Base-by-base conservation (phyloP, 2,888 invertebrate genomes). In the Glaucopsyche alexis region DNA sequence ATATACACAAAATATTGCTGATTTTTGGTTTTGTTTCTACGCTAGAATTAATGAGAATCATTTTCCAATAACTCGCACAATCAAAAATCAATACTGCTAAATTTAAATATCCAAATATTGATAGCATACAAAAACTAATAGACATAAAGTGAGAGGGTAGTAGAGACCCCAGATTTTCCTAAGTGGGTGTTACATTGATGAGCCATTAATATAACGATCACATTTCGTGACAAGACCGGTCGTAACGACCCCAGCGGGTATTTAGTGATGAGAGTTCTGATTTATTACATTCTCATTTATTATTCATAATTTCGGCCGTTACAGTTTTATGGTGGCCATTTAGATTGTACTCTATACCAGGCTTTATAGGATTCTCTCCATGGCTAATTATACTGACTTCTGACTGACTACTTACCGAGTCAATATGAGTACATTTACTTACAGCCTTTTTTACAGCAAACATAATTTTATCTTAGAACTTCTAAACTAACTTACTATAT, bases 151-250 rank as follows among this genome's bases (percentile, higher is more conserved):
- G 55, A 50, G n/a, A n/a, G 55, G 55, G 55, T 55, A 55, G 9
- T 19, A 55, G 19, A 29, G 55, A 55, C 55, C 55, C 19, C 19
- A 47, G 47, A 47, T 47, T 47, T 47, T 19, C 19, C 5, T 19
- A 52, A 19, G 55, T 55, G 55, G 19, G 55, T 55, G 55, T 55
- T 55, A 55, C 55, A 55, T 55, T 55, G 55, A 55, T n/a, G 55
- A 19, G 19, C 19, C 55, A 11, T 55, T 55, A 19, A 55, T 55
- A 55, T 55, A 55, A 55, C 19, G 55, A 55, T 19, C 55, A 11
- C 55, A 13, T 19, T 11, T 55, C 55, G 55, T 13, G 55, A 9
- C 19, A 13, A 47, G 47, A 42, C 47, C 47, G 55, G 19, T 11
- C 11, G 19, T 55, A 55, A 55, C 55, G 55, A 19, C 19, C 55